Percentiles rank a stretch among this genome's conserved stretches.
These are phyloP conservation scores for Camponotus pennsylvanicus DNA, from an alignment of 1,140 invertebrate genomes.

Conservation along the genomic window DNA sequence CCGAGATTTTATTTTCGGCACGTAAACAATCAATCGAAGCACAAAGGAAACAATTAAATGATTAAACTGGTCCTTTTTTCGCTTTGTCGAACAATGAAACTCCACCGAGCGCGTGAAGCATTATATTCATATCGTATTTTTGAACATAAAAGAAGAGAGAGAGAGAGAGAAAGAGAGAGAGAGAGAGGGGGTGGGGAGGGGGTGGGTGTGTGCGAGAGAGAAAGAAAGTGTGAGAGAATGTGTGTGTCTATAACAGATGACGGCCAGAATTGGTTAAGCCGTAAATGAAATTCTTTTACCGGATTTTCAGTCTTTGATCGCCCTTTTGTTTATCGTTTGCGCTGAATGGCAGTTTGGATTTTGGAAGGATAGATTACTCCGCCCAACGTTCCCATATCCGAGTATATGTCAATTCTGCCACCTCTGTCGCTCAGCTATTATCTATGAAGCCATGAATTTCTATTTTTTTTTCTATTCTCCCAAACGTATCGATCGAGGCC, in stretches of 20 bases:
- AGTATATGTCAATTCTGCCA: conserved; percentile 54
- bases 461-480: conserved; percentile 54
- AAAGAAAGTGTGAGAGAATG: not conserved
- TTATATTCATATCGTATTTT: conserved; percentile 64
- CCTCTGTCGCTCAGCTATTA: conserved; percentile 73
- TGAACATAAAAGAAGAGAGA: conserved; percentile 46
- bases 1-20: conserved; percentile 44
- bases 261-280: conserved; percentile 40
- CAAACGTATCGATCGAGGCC: conserved; percentile 25
- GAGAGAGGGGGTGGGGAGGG: not conserved
- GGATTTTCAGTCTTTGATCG: conserved; percentile 78
- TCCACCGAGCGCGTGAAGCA: conserved; percentile 32
- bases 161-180: not conserved
- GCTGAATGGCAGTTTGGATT: conserved; percentile 76
- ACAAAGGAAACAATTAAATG: conserved; percentile 68
- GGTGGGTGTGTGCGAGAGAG: not conserved
- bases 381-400: conserved; percentile 56
- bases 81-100: conserved; percentile 56
- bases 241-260: conserved; percentile 55
- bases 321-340: conserved; percentile 77
- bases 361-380: conserved; percentile 76
- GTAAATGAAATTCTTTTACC: conserved; percentile 74
- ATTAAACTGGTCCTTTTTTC: conserved; percentile 55
- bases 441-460: conserved; percentile 63
- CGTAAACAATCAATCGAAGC: conserved; percentile 66